Evolutionary conservation across 30 jellyfish, hydroid and myxozoan species (phyloP).

Genomic region (Clytia hemisphaerica): DNA sequence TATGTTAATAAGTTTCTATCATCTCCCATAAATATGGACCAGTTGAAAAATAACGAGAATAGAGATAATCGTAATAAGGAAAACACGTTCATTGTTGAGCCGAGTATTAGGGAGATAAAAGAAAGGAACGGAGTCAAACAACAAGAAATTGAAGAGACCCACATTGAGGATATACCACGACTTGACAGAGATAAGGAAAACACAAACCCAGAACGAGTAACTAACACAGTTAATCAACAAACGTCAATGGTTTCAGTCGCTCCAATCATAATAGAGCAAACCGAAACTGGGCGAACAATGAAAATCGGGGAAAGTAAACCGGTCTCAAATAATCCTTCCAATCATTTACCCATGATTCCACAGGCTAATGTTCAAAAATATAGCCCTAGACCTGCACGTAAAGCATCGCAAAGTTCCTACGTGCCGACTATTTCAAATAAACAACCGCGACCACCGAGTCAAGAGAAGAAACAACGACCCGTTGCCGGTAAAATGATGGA

Average conservation of each 20-base stretch:
- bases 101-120: not conserved
- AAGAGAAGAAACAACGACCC: slow-evolving; percentile 3
- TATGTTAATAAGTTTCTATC: slow-evolving; percentile 11
- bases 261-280: not conserved
- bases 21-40: not conserved
- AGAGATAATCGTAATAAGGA: too few relatives aligned
- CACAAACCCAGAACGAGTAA: too few relatives aligned
- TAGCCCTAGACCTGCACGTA: not conserved
- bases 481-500: slow-evolving; percentile 5
- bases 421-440: not conserved
- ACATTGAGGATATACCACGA: too few relatives aligned
- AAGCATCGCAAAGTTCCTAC: not conserved
- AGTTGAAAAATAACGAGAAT: not conserved
- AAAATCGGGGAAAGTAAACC: not conserved
- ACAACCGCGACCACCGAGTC: slow-evolving; percentile 5
- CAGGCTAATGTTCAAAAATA: not conserved
- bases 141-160: not conserved
- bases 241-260: not conserved
- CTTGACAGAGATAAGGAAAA: too few relatives aligned
- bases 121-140: not conserved
- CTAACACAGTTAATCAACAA: too few relatives aligned
- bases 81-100: not conserved
- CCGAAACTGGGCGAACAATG: not conserved
- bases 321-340: not conserved
- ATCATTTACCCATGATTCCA: not conserved